These are phyloP conservation scores for Rhincodon typus DNA, from an alignment of 2,797 vertebrate genomes.

Conservation along the genomic window DNA sequence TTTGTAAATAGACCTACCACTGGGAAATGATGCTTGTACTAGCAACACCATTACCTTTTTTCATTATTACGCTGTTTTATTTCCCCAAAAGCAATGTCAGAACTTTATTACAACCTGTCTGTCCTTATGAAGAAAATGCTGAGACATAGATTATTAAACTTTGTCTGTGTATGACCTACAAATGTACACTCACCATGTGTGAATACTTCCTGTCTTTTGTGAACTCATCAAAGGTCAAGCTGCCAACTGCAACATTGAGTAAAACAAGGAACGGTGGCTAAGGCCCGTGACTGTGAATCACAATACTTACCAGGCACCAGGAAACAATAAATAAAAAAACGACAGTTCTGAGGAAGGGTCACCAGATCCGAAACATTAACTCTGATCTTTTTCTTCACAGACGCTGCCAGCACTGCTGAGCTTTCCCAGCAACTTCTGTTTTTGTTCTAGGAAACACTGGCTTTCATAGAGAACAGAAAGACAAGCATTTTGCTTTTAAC, in stretches of 20 bases:
- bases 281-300: neutral
- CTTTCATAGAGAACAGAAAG: neutral
- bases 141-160: neutral
- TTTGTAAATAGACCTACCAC: neutral
- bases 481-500: too few species aligned
- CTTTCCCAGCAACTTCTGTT: too few species aligned
- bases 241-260: neutral
- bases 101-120: conserved; percentile 21
- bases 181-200: neutral
- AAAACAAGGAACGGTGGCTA: neutral
- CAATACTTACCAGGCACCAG: neutral
- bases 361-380: too few species aligned
- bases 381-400: too few species aligned
- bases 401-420: too few species aligned
- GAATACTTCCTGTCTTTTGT: neutral
- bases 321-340: neutral
- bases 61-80: neutral
- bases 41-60: neutral
- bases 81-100: conserved; percentile 4
- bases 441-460: too few species aligned
- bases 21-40: neutral
- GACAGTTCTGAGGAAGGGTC: too few species aligned
- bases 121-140: neutral
- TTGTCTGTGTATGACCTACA: neutral
- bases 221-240: neutral